A percentile compares a stretch with the other conserved stretches of the same genome.
phyloP scores from a whole-genome alignment of 2,888 invertebrate species.

The Capitulum mitella region DNA sequence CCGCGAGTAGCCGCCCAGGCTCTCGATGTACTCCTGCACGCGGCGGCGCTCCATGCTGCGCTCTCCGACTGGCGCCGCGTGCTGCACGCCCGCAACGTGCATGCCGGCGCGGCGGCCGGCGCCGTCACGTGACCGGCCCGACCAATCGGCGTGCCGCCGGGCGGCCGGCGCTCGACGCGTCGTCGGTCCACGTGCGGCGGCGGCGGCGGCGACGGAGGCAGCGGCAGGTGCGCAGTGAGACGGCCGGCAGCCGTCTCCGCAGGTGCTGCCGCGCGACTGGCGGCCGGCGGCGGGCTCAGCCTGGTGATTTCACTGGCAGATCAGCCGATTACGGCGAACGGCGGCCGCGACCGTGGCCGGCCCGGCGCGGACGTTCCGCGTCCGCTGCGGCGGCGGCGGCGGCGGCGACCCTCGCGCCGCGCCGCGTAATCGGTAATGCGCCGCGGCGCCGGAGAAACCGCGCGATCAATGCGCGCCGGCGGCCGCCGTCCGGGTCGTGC shows the following conservation, averaged over 20 bases:
- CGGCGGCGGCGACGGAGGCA: neutral
- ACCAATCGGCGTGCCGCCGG: neutral
- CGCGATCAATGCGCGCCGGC: no score
- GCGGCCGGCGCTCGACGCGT: neutral
- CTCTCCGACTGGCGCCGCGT: neutral
- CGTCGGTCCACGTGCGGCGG: neutral
- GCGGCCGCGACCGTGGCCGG: no score
- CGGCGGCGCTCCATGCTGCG: conserved; percentile 2
- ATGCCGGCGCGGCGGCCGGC: neutral
- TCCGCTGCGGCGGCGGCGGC: no score
- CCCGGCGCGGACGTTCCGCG: no score
- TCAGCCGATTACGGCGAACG: no score
- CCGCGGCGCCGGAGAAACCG: no score
- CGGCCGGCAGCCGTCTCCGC: neutral
- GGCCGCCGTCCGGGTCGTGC: neutral
- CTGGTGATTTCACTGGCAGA: no score
- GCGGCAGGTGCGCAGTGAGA: neutral
- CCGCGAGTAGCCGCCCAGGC: conserved; percentile 18
- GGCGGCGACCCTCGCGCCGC: no score
- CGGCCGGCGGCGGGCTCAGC: no score
- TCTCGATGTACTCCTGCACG: conserved; percentile 5
- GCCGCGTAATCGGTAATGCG: no score
- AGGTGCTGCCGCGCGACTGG: no score
- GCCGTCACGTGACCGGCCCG: conserved; percentile 3
- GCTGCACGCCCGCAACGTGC: neutral